Conservation (phyloP, 2,113 vertebrate species). For the Stictonetta naevosa region DNA sequence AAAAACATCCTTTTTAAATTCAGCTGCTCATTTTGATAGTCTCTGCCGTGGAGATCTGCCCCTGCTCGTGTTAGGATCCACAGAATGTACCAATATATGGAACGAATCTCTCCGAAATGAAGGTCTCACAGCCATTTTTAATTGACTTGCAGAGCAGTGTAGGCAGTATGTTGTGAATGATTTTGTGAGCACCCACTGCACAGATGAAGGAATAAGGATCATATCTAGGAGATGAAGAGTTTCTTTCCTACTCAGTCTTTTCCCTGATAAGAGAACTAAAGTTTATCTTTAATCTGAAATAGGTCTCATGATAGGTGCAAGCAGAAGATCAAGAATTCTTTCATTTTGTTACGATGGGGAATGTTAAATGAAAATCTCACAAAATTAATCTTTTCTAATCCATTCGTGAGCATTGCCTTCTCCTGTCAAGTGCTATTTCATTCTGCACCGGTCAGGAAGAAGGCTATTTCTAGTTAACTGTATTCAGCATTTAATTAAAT, state of each 20-base stretch:
- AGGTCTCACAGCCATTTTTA: background rate
- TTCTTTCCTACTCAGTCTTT: background rate
- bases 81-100: background rate
- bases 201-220: background rate
- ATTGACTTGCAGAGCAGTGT: background rate
- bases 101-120: rapidly evolving
- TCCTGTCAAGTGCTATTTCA: background rate
- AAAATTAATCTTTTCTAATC: background rate
- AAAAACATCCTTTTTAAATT: background rate
- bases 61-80: background rate
- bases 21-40: background rate
- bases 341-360: background rate
- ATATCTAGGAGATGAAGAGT: background rate
- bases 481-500: background rate
- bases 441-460: background rate
- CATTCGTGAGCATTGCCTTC: background rate
- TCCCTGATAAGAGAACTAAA: background rate
- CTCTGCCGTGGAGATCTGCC: background rate
- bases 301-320: background rate
- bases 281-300: background rate
- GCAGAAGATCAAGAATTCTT: background rate
- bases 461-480: background rate
- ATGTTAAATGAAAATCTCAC: background rate
- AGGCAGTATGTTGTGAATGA: background rate
- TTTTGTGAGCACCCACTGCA: background rate